Conservation (phyloP, 2,888 invertebrate species). For the Campaea margaritaria region DNA sequence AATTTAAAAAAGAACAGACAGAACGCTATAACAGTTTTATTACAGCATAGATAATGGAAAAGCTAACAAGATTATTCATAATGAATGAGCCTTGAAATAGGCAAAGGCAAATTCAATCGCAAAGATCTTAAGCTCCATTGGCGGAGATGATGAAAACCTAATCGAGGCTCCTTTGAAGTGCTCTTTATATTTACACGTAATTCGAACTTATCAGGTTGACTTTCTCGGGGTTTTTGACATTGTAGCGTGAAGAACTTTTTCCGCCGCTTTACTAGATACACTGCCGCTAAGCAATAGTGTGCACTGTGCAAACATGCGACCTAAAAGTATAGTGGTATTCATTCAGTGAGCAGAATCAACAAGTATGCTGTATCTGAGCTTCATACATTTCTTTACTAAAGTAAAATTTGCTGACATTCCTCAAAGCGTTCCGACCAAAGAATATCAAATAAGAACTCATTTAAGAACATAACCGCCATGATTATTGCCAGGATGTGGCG, state of each 20-base stretch:
- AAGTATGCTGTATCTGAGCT: too few species aligned
- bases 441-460: background rate
- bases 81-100: conserved; percentile 22
- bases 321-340: too few species aligned
- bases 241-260: too few species aligned
- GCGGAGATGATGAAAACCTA: conserved; percentile 20
- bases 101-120: conserved; percentile 20
- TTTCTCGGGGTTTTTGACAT: background rate
- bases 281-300: too few species aligned
- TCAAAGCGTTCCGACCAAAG: too few species aligned
- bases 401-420: too few species aligned
- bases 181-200: conserved; percentile 12
- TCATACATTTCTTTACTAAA: too few species aligned
- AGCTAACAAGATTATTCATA: conserved; percentile 12
- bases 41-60: background rate
- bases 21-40: background rate
- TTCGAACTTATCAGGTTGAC: conserved; percentile 8
- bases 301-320: too few species aligned
- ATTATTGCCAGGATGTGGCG: background rate
- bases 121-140: conserved; percentile 17
- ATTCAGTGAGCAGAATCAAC: too few species aligned
- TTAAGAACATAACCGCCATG: background rate
- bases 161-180: conserved; percentile 23
- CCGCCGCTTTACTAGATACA: too few species aligned
- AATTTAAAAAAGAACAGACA: background rate